Base-by-base conservation (phyloP, 2,888 invertebrate genomes). In the Luperina testacea region DNA sequence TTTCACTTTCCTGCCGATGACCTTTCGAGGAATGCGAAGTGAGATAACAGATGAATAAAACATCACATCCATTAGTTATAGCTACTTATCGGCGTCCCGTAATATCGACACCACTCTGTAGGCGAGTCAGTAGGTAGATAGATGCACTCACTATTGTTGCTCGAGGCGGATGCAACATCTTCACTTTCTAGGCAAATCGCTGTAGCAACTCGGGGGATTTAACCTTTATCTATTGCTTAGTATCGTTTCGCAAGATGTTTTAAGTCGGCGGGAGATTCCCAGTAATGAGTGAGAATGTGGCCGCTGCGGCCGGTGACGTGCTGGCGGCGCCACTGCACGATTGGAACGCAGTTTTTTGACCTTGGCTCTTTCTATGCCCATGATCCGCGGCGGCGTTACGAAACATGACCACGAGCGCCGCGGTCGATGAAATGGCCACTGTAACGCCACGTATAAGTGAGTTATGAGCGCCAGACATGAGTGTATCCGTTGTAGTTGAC, bases 1-100 rank as follows among this genome's bases (percentile, higher is more conserved):
- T 96, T 96, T 96, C 96, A 95, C 96, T 96, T 96, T 96, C 92
- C 91, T 95, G 94, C 92, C 92, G 94, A 92, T 93, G 94, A 95
- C 95, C 95, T 96, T 95, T 95, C 86, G 90, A 91, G 92, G 95
- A 95, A 94, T 95, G 93, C 89, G 91, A 91, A 90, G 89, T 93
- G 93, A 94, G 93, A 95, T 95, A 94, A 95, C 93, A 83, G 90
- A 94, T 94, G 93, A 94, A 94, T 94, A 94, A 93, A 94, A 93
- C 92, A 94, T 95, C 78, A 80, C 64, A 45, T 27, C 69, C 72
- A 87, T 83, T 89, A 85, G 89, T 71, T 84, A 81, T 69, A 80
- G 72, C 76, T 77, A 65, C 67, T 76, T 80, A 67, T 74, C 74
- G 64, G 53, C 61, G 69, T 82, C 80, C 79, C 72, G 65, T 80